Base-by-base conservation (phyloP, 2,888 invertebrate species). In the Cataglyphis cursor region DNA sequence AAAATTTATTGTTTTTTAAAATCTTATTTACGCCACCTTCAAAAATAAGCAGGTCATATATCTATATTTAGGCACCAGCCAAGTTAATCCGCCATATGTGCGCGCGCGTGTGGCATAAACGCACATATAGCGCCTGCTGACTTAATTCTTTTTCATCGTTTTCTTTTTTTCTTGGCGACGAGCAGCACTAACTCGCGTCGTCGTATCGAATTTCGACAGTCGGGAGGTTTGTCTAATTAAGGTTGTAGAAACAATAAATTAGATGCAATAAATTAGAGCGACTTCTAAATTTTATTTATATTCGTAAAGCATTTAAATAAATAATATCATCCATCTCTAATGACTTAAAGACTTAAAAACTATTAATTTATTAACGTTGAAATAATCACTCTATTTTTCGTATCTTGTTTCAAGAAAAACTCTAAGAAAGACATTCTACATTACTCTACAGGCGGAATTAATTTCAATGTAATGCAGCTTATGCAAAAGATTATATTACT, bases 51-150 rank as follows among this genome's bases (percentile, higher is more conserved):
- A 44, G 57, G 57, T 81, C 75, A 41, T 44, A 72, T 72, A 65
- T 72, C 88, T 92, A 93, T 91, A 93, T 92, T 92, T 93, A 93
- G 82, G 48, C 81, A 85, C 84, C 86, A 89, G 80, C 89, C 89
- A 87, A 88, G 85, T 90, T 88, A 90, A 81, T 62, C 83, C 78
- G 83, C 72, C 70, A 78, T 80, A 21, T 70, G 57, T 41, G 31
- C 28, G 57, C 70, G 31, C 57, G 41, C 38, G 70, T 57, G 59
- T 44, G 59, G 44, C 24, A 54, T 72, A 80, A 70, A 80, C 72
- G 78, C 57, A 51, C n/a, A 18, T 72, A 78, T 57, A 78, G 70
- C 78, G 70, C 10, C 78, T 72, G 44, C 59, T 80, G 72, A 80
- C 44, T 72, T 59, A 72, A 44, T 18, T 12, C 44, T 80, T 51